Conservation (phyloP, 2,113 vertebrate species). For the Thalassarche chlororhynchos region DNA sequence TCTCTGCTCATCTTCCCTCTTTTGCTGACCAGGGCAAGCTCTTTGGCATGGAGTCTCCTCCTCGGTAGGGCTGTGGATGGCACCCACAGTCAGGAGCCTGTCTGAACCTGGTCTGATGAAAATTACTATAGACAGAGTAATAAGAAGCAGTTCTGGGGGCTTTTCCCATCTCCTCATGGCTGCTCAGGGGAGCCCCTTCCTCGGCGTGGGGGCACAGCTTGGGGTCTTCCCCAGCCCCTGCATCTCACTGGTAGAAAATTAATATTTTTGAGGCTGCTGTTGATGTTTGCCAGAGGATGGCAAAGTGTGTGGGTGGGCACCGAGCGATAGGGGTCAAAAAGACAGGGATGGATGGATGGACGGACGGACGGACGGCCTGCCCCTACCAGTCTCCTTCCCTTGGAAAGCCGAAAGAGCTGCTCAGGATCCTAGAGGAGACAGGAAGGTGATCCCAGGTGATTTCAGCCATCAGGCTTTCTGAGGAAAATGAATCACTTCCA, state of each 20-base stretch:
- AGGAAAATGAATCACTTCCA: not conserved
- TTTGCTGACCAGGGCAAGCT: not conserved
- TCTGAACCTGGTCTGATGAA: not conserved
- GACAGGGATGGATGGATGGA: not conserved
- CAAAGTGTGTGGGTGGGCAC: not conserved
- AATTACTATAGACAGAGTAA: not conserved
- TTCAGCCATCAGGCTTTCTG: accelerated
- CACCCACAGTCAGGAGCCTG: too few species aligned
- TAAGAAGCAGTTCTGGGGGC: not conserved
- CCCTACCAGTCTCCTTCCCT: not conserved
- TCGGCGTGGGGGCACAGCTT: not conserved
- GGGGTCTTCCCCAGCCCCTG: not conserved
- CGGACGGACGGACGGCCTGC: not conserved
- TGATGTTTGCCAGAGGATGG: not conserved
- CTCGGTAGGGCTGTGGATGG: not conserved
- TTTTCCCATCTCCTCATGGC: accelerated
- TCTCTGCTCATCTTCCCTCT: not conserved
- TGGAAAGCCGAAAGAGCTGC: not conserved
- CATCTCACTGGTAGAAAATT: not conserved
- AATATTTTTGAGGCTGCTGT: not conserved
- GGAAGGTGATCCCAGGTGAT: not conserved
- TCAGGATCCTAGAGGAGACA: not conserved
- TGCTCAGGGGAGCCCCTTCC: not conserved
- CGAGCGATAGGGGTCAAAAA: not conserved
- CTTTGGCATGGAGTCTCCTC: not conserved